Evolutionary conservation across 2,113 vertebrate genomes (phyloP), one percentile per base, ranked within the genome.

Genomic region (Nematolebias whitei): DNA sequence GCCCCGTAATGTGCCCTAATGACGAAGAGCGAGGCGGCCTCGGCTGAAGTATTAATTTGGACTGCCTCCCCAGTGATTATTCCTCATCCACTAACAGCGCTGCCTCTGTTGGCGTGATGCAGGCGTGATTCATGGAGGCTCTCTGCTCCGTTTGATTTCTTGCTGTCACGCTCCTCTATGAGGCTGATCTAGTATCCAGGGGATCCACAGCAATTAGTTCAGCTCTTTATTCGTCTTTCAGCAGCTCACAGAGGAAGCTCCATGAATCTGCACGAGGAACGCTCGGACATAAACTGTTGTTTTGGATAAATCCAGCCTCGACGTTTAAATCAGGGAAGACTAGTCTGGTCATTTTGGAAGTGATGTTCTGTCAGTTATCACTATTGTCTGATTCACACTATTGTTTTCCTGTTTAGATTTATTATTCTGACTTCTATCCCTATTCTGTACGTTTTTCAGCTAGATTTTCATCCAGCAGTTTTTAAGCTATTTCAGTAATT

Each of bases 1-100:
- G 88, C 85, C 87, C 86, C 85, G 85, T 91, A 90, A 91, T 90
- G 90, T 84, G 87, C 87, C 88, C 91, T 90, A 89, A 91, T 90
- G 89, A 88, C 73, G 74, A 84, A 84, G 87, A 90, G 89, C 54
- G 79, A 88, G 85, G 80, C 76, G 64, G 85, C 79, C 78, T 85
- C 69, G 47, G 82, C 82, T 90, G 85, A 88, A 86, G 87, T 87
- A 90, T 89, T 90, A 83, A 90, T 91, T 91, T 91, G 84, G 79
- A 79, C 82, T 85, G 86, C 84, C 87, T 88, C 87, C 85, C 86
- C 76, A 65, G 78, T 90, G 85, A 89, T 89, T 88, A 86, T 86
- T 84, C 76, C 79, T 87, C 79, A 81, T 67, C 79, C 85, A 56
- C 70, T 74, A 71, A 77, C 79, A 14, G 57, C 58, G 18, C 35